These are phyloP conservation scores for Acanthurus leucopareius DNA, from an alignment of 2,797 vertebrate genomes.

Conservation along the genomic window DNA sequence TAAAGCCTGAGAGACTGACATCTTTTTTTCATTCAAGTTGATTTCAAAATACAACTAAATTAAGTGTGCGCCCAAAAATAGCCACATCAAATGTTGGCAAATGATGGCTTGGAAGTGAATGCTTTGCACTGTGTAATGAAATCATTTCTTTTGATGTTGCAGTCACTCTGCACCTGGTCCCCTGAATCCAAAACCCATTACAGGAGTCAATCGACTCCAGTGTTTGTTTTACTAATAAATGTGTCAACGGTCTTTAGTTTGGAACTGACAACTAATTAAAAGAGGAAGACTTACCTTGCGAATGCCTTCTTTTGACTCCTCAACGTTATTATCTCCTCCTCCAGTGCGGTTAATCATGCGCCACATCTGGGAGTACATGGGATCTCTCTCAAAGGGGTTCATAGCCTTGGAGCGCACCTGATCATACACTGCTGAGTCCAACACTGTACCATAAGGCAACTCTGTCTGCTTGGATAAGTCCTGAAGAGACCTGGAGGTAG, in stretches of 20 bases:
- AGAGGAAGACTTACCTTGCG: conserved; percentile 89
- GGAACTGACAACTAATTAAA: conserved; percentile 16
- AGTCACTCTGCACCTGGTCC: conserved; percentile 20
- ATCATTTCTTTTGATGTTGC: conserved; percentile 21
- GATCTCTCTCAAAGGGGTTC: conserved; percentile 98
- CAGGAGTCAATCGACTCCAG: background rate
- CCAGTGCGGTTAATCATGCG: conserved; percentile 97
- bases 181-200: conserved; percentile 12
- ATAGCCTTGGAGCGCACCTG: conserved; percentile 96
- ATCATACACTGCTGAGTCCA: conserved; percentile 97
- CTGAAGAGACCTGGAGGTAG: conserved; percentile 90
- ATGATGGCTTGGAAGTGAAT: conserved; percentile 24
- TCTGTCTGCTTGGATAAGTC: conserved; percentile 98
- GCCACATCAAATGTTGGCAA: conserved; percentile 24
- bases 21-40: conserved; percentile 8
- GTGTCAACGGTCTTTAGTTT: conserved; percentile 12
- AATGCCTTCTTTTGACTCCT: conserved; percentile 95
- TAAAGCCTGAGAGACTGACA: background rate
- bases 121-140: conserved; percentile 5
- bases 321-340: conserved; percentile 94
- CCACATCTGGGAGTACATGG: conserved; percentile 99
- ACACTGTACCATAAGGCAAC: conserved; percentile 95
- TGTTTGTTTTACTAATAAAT: conserved; percentile 32
- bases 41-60: conserved; percentile 30
- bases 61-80: conserved; percentile 17